These are phyloP conservation scores for Cerceris rybyensis DNA, from an alignment of 2,888 invertebrate genomes.

Conservation along the genomic window DNA sequence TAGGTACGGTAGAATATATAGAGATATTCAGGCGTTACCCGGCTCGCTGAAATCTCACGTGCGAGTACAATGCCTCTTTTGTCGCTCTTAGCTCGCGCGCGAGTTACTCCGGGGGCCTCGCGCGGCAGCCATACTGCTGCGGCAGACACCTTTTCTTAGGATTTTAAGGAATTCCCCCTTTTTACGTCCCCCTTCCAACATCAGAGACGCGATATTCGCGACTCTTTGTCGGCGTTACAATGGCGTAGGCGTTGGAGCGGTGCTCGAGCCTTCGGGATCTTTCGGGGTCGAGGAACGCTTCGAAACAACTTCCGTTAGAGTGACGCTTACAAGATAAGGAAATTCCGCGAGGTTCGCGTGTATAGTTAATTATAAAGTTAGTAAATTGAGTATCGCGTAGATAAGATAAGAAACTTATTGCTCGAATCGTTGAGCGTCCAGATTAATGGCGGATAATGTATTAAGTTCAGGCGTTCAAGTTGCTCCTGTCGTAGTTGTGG, in stretches of 20 bases:
- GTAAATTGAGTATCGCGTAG: not conserved
- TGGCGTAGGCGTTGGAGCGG: constrained; percentile 26
- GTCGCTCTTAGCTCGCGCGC: constrained; percentile 56
- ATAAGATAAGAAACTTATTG: not conserved
- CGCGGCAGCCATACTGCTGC: constrained; percentile 17
- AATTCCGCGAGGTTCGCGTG: not conserved
- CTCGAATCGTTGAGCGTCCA: not conserved
- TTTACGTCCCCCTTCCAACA: constrained; percentile 14
- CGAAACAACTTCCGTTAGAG: constrained; percentile 23
- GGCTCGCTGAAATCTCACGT: constrained; percentile 63
- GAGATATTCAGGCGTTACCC: constrained; percentile 39
- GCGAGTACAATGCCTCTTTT: constrained; percentile 63
- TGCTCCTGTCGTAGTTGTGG: not conserved
- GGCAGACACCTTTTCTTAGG: constrained; percentile 60
- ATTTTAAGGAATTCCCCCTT: constrained; percentile 55
- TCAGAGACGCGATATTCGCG: constrained; percentile 48
- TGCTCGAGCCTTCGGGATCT: constrained; percentile 20
- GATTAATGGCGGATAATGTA: not conserved
- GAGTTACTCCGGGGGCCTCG: constrained; percentile 42
- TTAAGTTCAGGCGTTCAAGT: not conserved
- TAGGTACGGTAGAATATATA: constrained; percentile 19
- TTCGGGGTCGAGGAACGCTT: constrained; percentile 20
- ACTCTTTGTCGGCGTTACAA: constrained; percentile 58
- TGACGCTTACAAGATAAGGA: constrained; percentile 1
- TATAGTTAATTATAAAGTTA: not conserved